Percentiles rank a stretch among this genome's conserved stretches.
Evolutionary conservation across 2,888 invertebrate species (phyloP).

Genomic region (Athalia rosae): DNA sequence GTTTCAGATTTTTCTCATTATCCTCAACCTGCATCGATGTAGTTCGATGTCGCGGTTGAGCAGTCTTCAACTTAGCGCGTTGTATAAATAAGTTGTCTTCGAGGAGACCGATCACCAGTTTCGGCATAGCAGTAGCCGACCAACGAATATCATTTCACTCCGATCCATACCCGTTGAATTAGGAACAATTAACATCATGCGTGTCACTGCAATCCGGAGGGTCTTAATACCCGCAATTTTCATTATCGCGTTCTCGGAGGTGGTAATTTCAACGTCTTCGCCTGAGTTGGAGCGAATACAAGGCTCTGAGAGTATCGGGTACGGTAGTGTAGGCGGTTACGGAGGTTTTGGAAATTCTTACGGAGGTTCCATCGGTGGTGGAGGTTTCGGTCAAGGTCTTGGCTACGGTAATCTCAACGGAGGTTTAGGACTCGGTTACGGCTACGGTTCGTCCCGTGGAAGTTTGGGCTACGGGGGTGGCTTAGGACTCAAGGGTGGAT

Average conservation of each 20-base stretch:
- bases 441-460: neutral
- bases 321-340: constrained; percentile 62
- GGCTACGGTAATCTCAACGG: constrained; percentile 56
- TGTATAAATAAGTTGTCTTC: constrained; percentile 20
- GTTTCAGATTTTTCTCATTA: neutral
- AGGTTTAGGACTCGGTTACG: constrained; percentile 27
- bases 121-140: constrained; percentile 5
- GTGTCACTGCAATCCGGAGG: constrained; percentile 11
- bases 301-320: constrained; percentile 50
- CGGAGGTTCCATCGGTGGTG: constrained; percentile 71
- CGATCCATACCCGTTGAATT: neutral
- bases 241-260: neutral
- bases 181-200: neutral
- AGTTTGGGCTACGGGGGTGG: constrained; percentile 56
- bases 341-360: constrained; percentile 68
- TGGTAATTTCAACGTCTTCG: neutral
- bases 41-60: constrained; percentile 14
- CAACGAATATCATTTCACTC: neutral
- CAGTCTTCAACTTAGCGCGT: constrained; percentile 1
- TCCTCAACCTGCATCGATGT: neutral
- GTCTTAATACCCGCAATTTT: constrained; percentile 10
- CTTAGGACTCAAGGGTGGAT: constrained; percentile 69
- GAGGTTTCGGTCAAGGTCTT: constrained; percentile 65
- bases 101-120: constrained; percentile 1
- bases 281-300: neutral